phyloP scores from a whole-genome alignment of 2,888 invertebrate genomes.

The Craniophora ligustri region DNA sequence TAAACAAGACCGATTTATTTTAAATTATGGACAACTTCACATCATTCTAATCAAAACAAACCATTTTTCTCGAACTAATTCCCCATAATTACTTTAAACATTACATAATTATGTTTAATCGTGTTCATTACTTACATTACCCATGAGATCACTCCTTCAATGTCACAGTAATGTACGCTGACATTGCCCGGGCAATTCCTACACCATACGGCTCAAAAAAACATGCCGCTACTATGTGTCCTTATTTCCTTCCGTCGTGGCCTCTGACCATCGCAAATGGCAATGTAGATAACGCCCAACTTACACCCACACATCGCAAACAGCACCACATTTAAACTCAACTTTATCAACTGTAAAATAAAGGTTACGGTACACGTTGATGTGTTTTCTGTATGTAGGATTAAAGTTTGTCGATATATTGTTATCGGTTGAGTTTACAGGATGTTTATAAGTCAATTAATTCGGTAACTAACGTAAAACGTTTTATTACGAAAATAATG shows the following conservation, averaged over 20 bases:
- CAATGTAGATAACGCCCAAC: constrained; percentile 35
- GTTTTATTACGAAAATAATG: constrained; percentile 44
- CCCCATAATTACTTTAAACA: not conserved
- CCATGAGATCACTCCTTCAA: constrained; percentile 35
- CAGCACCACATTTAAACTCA: not conserved
- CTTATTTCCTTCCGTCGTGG: constrained; percentile 58
- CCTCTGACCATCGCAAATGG: constrained; percentile 51
- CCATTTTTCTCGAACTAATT: constrained; percentile 7
- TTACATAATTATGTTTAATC: constrained; percentile 16
- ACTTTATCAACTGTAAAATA: not conserved
- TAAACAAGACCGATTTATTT: too few species aligned
- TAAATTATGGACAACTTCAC: not conserved
- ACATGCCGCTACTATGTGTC: constrained; percentile 33
- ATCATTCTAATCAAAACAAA: not conserved
- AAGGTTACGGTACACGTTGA: not conserved
- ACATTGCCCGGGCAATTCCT: constrained; percentile 22
- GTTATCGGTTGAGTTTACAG: constrained; percentile 29
- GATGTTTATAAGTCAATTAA: constrained; percentile 48
- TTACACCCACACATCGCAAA: constrained; percentile 6
- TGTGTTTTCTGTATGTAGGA: not conserved
- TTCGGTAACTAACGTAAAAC: constrained; percentile 25
- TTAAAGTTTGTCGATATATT: constrained; percentile 33
- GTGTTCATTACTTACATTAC: constrained; percentile 3
- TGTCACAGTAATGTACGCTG: constrained; percentile 21
- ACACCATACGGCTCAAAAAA: constrained; percentile 36